These are phyloP conservation scores for Noctua pronuba DNA, from an alignment of 2,888 invertebrate genomes.

Conservation along the genomic window DNA sequence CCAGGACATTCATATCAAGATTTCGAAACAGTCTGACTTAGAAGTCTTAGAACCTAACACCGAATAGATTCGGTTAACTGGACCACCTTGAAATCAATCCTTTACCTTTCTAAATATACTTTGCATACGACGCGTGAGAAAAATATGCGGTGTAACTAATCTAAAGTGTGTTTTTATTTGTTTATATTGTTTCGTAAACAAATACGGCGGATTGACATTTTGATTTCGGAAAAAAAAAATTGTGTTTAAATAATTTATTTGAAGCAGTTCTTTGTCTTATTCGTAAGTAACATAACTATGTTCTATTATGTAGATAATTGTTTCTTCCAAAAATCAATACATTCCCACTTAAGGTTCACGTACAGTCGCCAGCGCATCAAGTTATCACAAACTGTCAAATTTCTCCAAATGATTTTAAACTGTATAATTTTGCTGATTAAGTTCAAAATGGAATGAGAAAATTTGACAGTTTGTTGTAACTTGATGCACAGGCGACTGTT, in stretches of 20 bases:
- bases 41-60: constrained; percentile 43
- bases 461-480: too few species aligned
- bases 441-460: too few species aligned
- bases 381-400: too few species aligned
- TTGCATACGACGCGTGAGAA: constrained; percentile 74
- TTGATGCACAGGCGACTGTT: too few species aligned
- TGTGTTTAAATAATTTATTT: background rate
- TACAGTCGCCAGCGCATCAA: too few species aligned
- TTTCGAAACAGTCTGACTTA: constrained; percentile 46
- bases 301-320: background rate
- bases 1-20: constrained; percentile 46
- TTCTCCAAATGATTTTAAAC: too few species aligned
- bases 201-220: background rate
- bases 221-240: background rate
- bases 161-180: background rate
- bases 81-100: constrained; percentile 81
- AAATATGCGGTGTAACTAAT: constrained; percentile 48
- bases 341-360: background rate
- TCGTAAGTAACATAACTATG: background rate
- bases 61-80: constrained; percentile 64
- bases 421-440: too few species aligned
- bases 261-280: background rate
- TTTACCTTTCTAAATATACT: constrained; percentile 82
- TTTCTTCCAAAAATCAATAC: background rate
- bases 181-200: background rate